phyloP scores from a whole-genome alignment of 2,888 invertebrate species.

The Leucophenga maculata region DNA sequence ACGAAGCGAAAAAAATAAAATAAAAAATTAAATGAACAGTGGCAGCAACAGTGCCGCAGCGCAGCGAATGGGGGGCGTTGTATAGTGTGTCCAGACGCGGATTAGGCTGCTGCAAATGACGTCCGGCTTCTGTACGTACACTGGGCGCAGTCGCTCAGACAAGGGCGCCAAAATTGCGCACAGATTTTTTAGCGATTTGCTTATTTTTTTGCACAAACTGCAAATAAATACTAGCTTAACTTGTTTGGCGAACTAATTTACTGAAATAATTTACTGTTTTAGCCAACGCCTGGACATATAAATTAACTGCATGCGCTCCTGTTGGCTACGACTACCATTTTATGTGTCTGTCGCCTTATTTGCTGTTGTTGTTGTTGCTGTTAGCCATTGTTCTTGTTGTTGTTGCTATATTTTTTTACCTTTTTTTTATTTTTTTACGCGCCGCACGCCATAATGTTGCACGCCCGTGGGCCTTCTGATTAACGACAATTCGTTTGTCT shows the following conservation, averaged over 20 bases:
- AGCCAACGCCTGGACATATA: too few species aligned
- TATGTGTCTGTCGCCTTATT: not conserved
- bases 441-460: slow-evolving; percentile 11
- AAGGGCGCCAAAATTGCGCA: too few species aligned
- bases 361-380: slow-evolving; percentile 1
- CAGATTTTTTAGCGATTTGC: too few species aligned
- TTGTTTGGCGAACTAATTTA: too few species aligned
- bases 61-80: too few species aligned
- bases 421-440: slow-evolving; percentile 8
- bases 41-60: not conserved
- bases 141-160: too few species aligned
- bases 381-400: slow-evolving; percentile 5
- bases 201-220: too few species aligned
- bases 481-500: slow-evolving; percentile 66
- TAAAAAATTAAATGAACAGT: slow-evolving; percentile 22
- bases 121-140: too few species aligned
- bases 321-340: slow-evolving; percentile 2
- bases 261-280: too few species aligned
- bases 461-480: slow-evolving; percentile 46
- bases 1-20: not conserved
- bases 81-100: too few species aligned
- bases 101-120: too few species aligned
- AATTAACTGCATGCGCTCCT: not conserved
- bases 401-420: slow-evolving; percentile 3
- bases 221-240: too few species aligned